These are phyloP conservation scores for Crypturellus undulatus DNA, from an alignment of 2,113 vertebrate species.

Conservation along the genomic window DNA sequence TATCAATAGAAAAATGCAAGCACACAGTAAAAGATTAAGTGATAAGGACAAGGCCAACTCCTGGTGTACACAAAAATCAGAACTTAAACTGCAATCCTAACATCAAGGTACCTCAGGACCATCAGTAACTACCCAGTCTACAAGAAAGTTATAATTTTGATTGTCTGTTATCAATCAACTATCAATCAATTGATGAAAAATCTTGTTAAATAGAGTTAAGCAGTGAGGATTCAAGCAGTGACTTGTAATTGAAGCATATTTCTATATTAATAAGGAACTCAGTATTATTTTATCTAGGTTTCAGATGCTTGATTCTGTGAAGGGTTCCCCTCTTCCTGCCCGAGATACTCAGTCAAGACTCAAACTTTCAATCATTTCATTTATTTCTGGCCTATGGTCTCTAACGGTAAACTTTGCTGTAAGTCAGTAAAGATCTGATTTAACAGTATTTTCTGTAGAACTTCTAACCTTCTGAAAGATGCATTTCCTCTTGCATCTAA, in stretches of 20 bases:
- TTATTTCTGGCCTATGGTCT: not conserved
- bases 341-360: not conserved
- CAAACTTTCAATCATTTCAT: not conserved
- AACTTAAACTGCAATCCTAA: not conserved
- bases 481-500: not conserved
- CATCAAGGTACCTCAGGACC: not conserved
- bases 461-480: not conserved
- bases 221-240: not conserved
- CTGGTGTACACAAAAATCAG: not conserved
- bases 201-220: not conserved
- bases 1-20: not conserved
- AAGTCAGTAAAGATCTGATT: not conserved
- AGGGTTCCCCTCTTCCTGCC: not conserved
- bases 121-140: not conserved
- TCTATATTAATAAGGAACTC: not conserved
- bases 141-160: not conserved
- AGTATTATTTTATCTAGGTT: not conserved
- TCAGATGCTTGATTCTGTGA: not conserved
- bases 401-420: not conserved
- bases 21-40: not conserved
- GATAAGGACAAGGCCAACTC: not conserved
- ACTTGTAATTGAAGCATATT: not conserved
- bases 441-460: not conserved
- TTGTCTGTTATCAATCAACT: not conserved
- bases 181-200: not conserved